Conservation (phyloP, 2,113 vertebrate species). For the Centropus bengalensis region DNA sequence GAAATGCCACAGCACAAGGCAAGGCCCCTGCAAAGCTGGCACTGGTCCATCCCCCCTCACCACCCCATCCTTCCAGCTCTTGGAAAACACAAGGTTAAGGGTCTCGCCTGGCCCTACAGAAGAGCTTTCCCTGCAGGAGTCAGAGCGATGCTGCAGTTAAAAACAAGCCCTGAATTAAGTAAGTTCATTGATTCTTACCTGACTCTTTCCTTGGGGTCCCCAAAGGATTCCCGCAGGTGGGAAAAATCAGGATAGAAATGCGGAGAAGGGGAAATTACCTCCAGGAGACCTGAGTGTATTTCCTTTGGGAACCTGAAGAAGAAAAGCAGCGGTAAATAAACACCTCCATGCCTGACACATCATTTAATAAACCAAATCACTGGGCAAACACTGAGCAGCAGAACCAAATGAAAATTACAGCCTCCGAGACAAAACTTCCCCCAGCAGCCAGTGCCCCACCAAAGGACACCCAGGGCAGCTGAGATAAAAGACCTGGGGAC, state of each 20-base stretch:
- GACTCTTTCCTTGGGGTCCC: conserved; percentile 93
- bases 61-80: not conserved
- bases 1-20: not conserved
- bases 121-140: not conserved
- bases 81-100: not conserved
- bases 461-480: not conserved
- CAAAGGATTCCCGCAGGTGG: conserved; percentile 90
- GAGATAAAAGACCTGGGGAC: not conserved
- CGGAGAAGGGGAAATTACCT: conserved; percentile 91
- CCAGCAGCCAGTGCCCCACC: not conserved
- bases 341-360: not conserved
- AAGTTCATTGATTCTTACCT: conserved; percentile 74
- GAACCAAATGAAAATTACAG: not conserved
- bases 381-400: not conserved
- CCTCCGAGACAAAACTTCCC: not conserved
- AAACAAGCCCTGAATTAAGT: too few species aligned
- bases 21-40: not conserved
- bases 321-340: conserved; percentile 22
- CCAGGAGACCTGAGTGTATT: conserved; percentile 91
- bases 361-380: not conserved
- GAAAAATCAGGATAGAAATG: conserved; percentile 97
- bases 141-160: not conserved
- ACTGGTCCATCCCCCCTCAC: too few species aligned
- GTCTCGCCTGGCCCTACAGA: not conserved
- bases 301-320: conserved; percentile 86